A percentile compares a stretch with the other conserved stretches of the same genome.
Evolutionary conservation across 2,113 vertebrate species (phyloP).

Genomic region (Turnix velox): DNA sequence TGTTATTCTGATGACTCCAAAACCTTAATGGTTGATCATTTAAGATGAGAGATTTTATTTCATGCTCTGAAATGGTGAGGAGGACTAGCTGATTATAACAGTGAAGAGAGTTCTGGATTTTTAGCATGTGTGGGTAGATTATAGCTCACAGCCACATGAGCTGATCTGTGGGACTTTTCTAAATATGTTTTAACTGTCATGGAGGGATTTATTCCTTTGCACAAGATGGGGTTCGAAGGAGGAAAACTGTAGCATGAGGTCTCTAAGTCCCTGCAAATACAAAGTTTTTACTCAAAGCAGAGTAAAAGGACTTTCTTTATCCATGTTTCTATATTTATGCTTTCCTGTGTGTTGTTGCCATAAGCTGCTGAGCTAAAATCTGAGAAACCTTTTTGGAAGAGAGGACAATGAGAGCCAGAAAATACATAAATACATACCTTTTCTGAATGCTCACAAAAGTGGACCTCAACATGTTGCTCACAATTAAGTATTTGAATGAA

Average conservation of each 20-base stretch:
- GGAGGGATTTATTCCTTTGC: not conserved
- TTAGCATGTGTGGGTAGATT: not conserved
- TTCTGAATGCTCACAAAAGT: not conserved
- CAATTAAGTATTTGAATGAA: not conserved
- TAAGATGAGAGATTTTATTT: not conserved
- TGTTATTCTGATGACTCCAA: not conserved
- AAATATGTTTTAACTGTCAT: not conserved
- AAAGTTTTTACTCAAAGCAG: not conserved
- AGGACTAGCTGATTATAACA: not conserved
- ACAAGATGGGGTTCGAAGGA: not conserved
- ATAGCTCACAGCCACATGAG: slow-evolving; percentile 4
- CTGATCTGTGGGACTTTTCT: slow-evolving; percentile 7
- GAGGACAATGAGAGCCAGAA: not conserved
- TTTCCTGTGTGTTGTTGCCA: not conserved
- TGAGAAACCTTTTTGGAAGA: not conserved
- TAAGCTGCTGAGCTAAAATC: not conserved
- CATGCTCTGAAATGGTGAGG: not conserved
- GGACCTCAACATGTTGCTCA: not conserved
- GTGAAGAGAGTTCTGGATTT: not conserved
- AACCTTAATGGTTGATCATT: not conserved
- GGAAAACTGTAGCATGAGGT: not conserved
- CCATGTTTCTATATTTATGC: not conserved
- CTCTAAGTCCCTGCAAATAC: not conserved
- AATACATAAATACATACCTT: not conserved
- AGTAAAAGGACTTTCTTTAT: not conserved